Percentiles rank a stretch among this genome's conserved stretches.
These are phyloP conservation scores for Auanema freiburgensis DNA, from an alignment of 2,888 invertebrate genomes.

Conservation along the genomic window DNA sequence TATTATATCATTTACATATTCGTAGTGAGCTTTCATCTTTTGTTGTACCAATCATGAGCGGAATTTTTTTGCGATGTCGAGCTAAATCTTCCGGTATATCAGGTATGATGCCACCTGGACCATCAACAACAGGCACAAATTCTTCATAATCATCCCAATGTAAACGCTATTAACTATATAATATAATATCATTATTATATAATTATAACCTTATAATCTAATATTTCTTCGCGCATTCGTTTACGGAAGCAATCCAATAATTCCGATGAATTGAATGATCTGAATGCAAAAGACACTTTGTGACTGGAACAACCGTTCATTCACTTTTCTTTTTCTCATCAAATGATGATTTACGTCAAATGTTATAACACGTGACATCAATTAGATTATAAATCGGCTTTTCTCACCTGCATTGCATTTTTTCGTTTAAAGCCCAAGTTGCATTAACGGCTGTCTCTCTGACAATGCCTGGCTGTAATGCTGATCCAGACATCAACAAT, in stretches of 20 bases:
- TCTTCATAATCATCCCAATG: constrained; percentile 62
- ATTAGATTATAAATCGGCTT: not conserved
- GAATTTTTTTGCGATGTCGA: constrained; percentile 49
- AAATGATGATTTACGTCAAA: too few species aligned
- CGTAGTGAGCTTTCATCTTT: constrained; percentile 61
- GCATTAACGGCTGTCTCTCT: constrained; percentile 63
- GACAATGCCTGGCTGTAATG: constrained; percentile 61
- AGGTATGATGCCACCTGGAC: constrained; percentile 59
- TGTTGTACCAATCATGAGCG: constrained; percentile 62
- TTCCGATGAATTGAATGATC: constrained; percentile 62
- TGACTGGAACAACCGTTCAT: not conserved
- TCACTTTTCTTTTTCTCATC: not conserved
- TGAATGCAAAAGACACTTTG: constrained; percentile 2
- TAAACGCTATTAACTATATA: constrained; percentile 22
- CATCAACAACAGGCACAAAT: constrained; percentile 63
- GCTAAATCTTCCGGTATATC: constrained; percentile 57
- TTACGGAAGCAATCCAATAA: constrained; percentile 62
- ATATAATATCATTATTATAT: not conserved
- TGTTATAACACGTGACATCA: too few species aligned
- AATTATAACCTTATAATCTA: constrained; percentile 49
- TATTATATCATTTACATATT: constrained; percentile 41
- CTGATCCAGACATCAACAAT: constrained; percentile 63
- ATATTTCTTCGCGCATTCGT: constrained; percentile 56
- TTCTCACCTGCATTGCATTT: constrained; percentile 40
- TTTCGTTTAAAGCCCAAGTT: constrained; percentile 59